Evolutionary conservation across 2,888 invertebrate species (phyloP).

Genomic region (Troides aeacus): DNA sequence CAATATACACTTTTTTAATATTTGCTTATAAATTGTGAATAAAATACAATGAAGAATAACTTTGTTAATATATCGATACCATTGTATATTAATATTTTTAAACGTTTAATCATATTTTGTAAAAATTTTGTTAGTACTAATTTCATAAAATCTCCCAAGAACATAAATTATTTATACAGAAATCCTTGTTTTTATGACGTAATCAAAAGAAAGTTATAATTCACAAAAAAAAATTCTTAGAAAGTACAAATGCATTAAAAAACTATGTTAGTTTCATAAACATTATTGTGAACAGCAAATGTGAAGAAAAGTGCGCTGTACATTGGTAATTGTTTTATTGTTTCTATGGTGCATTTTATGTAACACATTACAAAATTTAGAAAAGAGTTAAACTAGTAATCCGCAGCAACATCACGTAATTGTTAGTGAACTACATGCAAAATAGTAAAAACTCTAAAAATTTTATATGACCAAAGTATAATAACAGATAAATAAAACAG

Average conservation of each 20-base stretch:
- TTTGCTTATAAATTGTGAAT: too few relatives aligned
- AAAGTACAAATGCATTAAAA: neutral
- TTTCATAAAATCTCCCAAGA: neutral
- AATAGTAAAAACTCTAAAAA: neutral
- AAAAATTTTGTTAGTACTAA: neutral
- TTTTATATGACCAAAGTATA: too few relatives aligned
- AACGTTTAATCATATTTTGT: too few relatives aligned
- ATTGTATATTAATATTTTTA: too few relatives aligned
- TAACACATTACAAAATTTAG: neutral
- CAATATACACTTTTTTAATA: too few relatives aligned
- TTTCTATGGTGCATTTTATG: neutral
- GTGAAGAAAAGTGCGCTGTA: neutral
- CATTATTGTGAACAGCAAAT: neutral
- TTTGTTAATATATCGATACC: too few relatives aligned
- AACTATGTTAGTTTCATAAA: neutral
- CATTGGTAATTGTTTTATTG: neutral
- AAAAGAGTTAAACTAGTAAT: neutral
- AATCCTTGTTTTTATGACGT: neutral
- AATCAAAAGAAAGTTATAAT: neutral
- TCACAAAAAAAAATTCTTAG: neutral
- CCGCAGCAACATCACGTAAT: slow-evolving; percentile 8
- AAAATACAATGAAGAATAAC: too few relatives aligned
- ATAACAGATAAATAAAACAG: too few relatives aligned
- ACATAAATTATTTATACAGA: neutral
- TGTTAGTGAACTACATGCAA: slow-evolving; percentile 38